Base-by-base conservation (phyloP, 2,888 invertebrate genomes). In the Dromius quadrimaculatus region DNA sequence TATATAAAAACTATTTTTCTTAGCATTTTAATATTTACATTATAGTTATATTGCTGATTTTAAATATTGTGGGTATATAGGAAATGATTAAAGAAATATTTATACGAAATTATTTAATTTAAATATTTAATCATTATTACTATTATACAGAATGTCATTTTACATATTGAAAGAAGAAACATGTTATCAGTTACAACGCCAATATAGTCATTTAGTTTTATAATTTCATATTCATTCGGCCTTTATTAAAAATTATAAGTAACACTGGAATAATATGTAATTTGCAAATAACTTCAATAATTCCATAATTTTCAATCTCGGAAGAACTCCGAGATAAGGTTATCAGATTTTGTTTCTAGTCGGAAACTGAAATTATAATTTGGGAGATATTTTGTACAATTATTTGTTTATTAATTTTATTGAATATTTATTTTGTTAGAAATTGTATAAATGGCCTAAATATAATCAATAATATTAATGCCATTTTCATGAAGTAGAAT, bases 61-160 rank as follows among this genome's bases (percentile, higher is more conserved):
- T 62, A 62, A 41, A 62, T 41, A 62, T 62, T 62, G 62, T 62
- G 62, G 62, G 62, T 41, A 62, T 62, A 36, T 59, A 62, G 62
- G 41, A 62, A 62, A 62, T 62, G 19, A 62, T 62, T 62, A 62
- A 62, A 54, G 50, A 54, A 62, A 62, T 62, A 41, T 62, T 38
- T 61, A 61, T 61, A 61, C n/a, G 17, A 32, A 57, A 61, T 63
- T 45, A 63, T 63, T 64, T 64, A 34, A 47, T 64, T 64, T 50
- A 38, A 36, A 38, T 54, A 19, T 54, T 54, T 54, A 59, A 59
- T 59, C 59, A 57, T 59, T 32, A 32, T 59, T 36, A 57, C 36
- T 32, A 32, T n/a, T 54, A 54, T 54, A 54, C 50, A 54, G 50
- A 54, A 54, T 54, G 50, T 28, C 50, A 15, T 23, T 50, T 22